phyloP scores from a whole-genome alignment of 2,888 invertebrate genomes.

The Nomada ferruginata region DNA sequence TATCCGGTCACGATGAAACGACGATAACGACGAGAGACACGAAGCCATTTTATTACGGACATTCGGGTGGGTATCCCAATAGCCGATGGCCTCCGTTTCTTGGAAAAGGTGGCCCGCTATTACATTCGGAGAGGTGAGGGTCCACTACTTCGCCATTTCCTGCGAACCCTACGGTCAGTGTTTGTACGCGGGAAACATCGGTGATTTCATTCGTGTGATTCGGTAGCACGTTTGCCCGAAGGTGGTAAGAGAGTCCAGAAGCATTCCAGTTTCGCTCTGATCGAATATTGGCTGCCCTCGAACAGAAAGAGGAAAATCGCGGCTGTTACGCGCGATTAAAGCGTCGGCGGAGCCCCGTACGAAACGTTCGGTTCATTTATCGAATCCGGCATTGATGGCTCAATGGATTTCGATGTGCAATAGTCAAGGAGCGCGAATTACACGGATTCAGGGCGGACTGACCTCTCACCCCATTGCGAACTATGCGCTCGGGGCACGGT shows the following conservation, averaged over 20 bases:
- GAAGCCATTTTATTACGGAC: conserved; percentile 54
- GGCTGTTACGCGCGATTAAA: conserved; percentile 1
- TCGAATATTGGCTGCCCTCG: no score
- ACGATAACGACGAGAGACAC: conserved; percentile 9
- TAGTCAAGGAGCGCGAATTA: conserved; percentile 46
- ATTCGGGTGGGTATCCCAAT: conserved; percentile 23
- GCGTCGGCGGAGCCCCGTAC: background rate
- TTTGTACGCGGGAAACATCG: background rate
- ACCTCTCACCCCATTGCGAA: conserved; percentile 16
- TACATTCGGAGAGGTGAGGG: conserved; percentile 43
- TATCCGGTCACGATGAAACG: background rate
- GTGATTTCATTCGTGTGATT: no score
- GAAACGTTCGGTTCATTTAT: conserved; percentile 1
- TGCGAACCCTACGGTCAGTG: background rate
- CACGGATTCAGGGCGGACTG: conserved; percentile 45
- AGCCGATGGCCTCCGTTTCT: conserved; percentile 15
- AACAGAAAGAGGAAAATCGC: background rate
- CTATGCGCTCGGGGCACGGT: conserved; percentile 34
- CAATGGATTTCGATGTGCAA: conserved; percentile 23
- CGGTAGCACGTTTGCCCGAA: no score
- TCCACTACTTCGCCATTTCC: background rate
- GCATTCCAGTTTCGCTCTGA: background rate
- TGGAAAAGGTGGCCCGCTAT: conserved; percentile 31
- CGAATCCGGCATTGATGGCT: conserved; percentile 7
- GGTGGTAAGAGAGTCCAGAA: background rate